These are phyloP conservation scores for Hemithea aestivaria DNA, from an alignment of 2,888 invertebrate genomes.

Conservation along the genomic window DNA sequence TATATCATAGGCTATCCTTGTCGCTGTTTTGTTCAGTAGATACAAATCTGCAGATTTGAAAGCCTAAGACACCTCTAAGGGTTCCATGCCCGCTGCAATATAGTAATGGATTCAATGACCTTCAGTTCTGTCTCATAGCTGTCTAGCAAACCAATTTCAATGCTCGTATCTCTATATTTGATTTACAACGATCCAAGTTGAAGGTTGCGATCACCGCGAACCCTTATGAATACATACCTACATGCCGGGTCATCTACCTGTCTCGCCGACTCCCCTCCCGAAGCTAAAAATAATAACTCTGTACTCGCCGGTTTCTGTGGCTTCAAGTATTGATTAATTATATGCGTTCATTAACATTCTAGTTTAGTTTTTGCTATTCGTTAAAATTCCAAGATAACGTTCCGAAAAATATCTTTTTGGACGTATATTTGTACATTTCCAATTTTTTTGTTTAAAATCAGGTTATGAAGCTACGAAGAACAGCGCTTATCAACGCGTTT, in stretches of 20 bases:
- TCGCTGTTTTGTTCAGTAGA: too few relatives aligned
- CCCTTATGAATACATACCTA: slow-evolving; percentile 13
- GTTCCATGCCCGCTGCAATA: not conserved
- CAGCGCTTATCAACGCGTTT: too few relatives aligned
- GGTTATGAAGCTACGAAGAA: too few relatives aligned
- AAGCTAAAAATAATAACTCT: slow-evolving; percentile 15
- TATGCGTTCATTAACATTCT: not conserved
- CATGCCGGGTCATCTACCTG: slow-evolving; percentile 15
- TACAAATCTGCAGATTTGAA: too few relatives aligned
- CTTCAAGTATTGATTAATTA: slow-evolving; percentile 6
- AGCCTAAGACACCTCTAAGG: too few relatives aligned
- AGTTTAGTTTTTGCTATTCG: too few relatives aligned
- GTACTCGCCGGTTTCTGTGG: slow-evolving; percentile 2
- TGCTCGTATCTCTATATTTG: too few relatives aligned
- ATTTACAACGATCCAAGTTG: slow-evolving; percentile 2
- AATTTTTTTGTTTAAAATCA: too few relatives aligned
- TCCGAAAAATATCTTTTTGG: too few relatives aligned
- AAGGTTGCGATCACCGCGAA: slow-evolving; percentile 11
- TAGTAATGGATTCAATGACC: slow-evolving; percentile 38
- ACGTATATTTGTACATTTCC: too few relatives aligned
- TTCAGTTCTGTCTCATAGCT: slow-evolving; percentile 32
- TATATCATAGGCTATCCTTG: too few relatives aligned
- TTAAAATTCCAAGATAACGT: too few relatives aligned
- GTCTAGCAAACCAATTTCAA: slow-evolving; percentile 10
- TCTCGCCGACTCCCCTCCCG: slow-evolving; percentile 12